Conservation (phyloP, 2,113 vertebrate genomes). For the Syngnathus scovelli region DNA sequence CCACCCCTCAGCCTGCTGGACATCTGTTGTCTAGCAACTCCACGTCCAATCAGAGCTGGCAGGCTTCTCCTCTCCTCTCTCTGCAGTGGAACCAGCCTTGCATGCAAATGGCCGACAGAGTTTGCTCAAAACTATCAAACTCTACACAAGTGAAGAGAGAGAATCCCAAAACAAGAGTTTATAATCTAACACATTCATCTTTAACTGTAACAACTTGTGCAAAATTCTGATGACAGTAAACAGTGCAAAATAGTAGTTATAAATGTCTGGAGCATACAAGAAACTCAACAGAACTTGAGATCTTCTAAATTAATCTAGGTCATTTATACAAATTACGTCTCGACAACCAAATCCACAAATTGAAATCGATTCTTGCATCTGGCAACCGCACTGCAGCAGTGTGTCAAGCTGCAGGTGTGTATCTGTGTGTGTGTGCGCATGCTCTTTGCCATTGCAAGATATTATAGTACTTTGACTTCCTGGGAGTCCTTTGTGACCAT, state of each 20-base stretch:
- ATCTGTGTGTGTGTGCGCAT: neutral
- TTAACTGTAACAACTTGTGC: neutral
- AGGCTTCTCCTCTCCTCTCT: constrained; percentile 66
- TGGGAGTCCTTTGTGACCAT: constrained; percentile 7
- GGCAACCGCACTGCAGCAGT: constrained; percentile 49
- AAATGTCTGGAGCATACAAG: neutral
- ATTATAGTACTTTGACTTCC: constrained; percentile 16
- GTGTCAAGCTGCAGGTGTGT: constrained; percentile 9
- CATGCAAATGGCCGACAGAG: constrained; percentile 66
- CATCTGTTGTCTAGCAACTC: constrained; percentile 79
- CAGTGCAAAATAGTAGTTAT: neutral
- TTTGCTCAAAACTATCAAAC: constrained; percentile 52
- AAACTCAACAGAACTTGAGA: neutral
- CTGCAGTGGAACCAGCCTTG: constrained; percentile 75
- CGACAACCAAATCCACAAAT: neutral
- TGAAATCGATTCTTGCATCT: neutral
- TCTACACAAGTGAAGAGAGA: constrained; percentile 23
- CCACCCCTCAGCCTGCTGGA: constrained; percentile 65
- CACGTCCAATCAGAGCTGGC: constrained; percentile 67
- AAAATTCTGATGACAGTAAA: neutral
- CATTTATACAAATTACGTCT: neutral
- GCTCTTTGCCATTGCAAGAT: neutral
- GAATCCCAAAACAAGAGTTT: neutral
- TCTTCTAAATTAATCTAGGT: neutral
- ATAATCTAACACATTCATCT: neutral